Percentiles rank a stretch among this genome's conserved stretches.
These are phyloP conservation scores for Aphyosemion australe DNA, from an alignment of 2,113 vertebrate genomes.

Conservation along the genomic window DNA sequence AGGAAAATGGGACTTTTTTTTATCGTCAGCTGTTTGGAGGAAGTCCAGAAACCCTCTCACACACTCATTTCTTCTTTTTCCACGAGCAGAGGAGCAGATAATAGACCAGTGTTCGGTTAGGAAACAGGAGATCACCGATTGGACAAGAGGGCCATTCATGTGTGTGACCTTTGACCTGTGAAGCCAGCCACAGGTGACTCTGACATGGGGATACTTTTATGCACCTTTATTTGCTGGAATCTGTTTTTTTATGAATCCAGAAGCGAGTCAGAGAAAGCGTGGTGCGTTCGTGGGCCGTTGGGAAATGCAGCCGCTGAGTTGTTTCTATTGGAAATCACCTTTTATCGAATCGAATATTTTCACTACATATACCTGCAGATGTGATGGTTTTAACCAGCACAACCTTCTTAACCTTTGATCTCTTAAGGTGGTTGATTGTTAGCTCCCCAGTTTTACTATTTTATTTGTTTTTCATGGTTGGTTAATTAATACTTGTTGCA, in stretches of 20 bases:
- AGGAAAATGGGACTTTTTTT: too few relatives aligned
- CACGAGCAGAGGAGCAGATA: conserved; percentile 26
- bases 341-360: too few relatives aligned
- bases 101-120: conserved; percentile 45
- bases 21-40: too few relatives aligned
- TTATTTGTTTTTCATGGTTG: too few relatives aligned
- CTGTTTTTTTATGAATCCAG: conserved; percentile 3
- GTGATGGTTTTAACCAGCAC: too few relatives aligned
- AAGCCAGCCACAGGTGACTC: conserved; percentile 58
- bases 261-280: neutral
- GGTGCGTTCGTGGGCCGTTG: neutral
- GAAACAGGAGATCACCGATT: conserved; percentile 62
- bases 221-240: conserved; percentile 34
- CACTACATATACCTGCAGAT: too few relatives aligned
- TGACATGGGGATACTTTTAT: conserved; percentile 48
- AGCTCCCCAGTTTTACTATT: too few relatives aligned
- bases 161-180: conserved; percentile 46
- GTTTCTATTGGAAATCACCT: neutral
- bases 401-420: too few relatives aligned
- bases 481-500: too few relatives aligned
- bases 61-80: too few relatives aligned
- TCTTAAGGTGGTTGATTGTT: too few relatives aligned
- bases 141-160: conserved; percentile 60
- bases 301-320: neutral
- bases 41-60: too few relatives aligned